Percentiles rank a stretch among this genome's conserved stretches.
phyloP scores from a whole-genome alignment of 1,140 invertebrate genomes.

The Telenomus remus region DNA sequence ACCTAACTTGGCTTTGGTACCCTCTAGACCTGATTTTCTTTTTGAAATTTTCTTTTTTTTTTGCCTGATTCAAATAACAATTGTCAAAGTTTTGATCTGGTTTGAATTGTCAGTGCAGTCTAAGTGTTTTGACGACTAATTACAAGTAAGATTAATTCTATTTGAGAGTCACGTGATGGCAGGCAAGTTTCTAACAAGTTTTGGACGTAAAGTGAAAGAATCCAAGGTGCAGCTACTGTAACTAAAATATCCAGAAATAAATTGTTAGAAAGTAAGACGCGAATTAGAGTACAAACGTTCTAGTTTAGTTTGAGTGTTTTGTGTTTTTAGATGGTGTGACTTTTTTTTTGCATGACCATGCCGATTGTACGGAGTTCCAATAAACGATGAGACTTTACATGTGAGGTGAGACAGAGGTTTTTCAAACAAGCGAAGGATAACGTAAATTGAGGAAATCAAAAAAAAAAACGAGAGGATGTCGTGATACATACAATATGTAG shows the following conservation, averaged over 20 bases:
- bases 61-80: too few species aligned
- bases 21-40: slow-evolving; percentile 16
- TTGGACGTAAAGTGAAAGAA: too few species aligned
- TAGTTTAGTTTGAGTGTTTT: slow-evolving; percentile 14
- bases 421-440: slow-evolving; percentile 56
- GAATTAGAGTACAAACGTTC: slow-evolving; percentile 14
- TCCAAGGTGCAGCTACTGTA: slow-evolving; percentile 59
- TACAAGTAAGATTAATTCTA: too few species aligned
- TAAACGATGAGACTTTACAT: slow-evolving; percentile 49
- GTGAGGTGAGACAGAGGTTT: slow-evolving; percentile 52
- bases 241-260: slow-evolving; percentile 44
- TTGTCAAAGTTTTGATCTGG: too few species aligned
- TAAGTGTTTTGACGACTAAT: too few species aligned
- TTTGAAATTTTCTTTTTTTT: slow-evolving; percentile 39
- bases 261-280: slow-evolving; percentile 35
- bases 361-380: slow-evolving; percentile 42
- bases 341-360: slow-evolving; percentile 46
- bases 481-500: slow-evolving; percentile 61
- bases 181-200: too few species aligned
- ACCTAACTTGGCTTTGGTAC: slow-evolving; percentile 22
- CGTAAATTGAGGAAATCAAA: slow-evolving; percentile 56
- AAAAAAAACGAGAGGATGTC: slow-evolving; percentile 62
- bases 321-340: slow-evolving; percentile 1
- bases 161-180: too few species aligned
- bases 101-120: too few species aligned